phyloP scores from a whole-genome alignment of 2,888 invertebrate species.

The Pantelozetes paolii region DNA sequence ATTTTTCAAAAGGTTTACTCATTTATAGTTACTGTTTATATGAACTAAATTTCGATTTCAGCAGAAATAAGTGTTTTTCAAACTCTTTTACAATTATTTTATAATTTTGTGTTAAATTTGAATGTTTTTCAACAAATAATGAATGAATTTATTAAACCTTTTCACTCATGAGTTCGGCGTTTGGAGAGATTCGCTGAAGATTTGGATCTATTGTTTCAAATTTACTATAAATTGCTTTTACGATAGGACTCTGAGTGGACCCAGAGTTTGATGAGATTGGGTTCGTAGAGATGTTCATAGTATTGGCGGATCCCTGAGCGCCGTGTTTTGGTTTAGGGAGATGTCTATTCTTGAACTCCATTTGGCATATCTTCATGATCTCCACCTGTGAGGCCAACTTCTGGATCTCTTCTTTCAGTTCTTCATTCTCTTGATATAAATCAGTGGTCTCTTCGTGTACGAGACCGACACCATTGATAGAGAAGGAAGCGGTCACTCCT shows the following conservation, averaged over 20 bases:
- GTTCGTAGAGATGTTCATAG: slow-evolving; percentile 40
- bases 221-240: slow-evolving; percentile 49
- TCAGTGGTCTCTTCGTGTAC: slow-evolving; percentile 74
- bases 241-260: slow-evolving; percentile 48
- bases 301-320: neutral
- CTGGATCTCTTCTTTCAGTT: slow-evolving; percentile 85
- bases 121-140: too few relatives aligned
- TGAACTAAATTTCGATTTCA: too few relatives aligned
- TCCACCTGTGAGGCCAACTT: slow-evolving; percentile 86
- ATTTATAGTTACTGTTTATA: too few relatives aligned
- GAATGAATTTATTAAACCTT: slow-evolving; percentile 47
- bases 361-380: slow-evolving; percentile 87
- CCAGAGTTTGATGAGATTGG: slow-evolving; percentile 39
- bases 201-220: slow-evolving; percentile 49
- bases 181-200: slow-evolving; percentile 48
- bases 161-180: slow-evolving; percentile 49
- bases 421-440: slow-evolving; percentile 83
- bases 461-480: slow-evolving; percentile 76
- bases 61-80: too few relatives aligned
- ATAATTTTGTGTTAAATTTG: too few relatives aligned
- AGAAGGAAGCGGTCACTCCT: slow-evolving; percentile 78
- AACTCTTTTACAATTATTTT: too few relatives aligned
- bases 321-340: slow-evolving; percentile 52
- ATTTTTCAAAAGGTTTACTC: too few relatives aligned
- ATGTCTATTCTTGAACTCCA: slow-evolving; percentile 87